phyloP scores from a whole-genome alignment of 2,888 invertebrate species.

The Pandemis cinnamomeana region DNA sequence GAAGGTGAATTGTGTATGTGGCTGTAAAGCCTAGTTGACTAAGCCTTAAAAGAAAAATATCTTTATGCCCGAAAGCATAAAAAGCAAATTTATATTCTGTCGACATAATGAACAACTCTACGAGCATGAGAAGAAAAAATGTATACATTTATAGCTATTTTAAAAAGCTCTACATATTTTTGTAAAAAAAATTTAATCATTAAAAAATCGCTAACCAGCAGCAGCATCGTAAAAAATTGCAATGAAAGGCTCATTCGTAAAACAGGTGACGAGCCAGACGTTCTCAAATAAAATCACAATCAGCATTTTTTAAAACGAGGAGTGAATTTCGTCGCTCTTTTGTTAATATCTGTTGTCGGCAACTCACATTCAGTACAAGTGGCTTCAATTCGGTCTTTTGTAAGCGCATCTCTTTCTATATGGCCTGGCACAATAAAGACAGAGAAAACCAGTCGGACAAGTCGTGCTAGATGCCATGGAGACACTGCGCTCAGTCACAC shows the following conservation, averaged over 20 bases:
- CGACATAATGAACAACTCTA: too few relatives aligned
- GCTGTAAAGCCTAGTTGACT: too few relatives aligned
- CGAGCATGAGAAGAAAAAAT: too few relatives aligned
- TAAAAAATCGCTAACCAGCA: neutral
- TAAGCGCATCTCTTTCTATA: neutral
- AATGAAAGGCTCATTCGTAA: neutral
- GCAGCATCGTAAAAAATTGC: neutral
- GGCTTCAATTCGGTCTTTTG: neutral
- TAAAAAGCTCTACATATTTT: too few relatives aligned
- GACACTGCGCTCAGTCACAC: neutral
- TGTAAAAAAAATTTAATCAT: too few relatives aligned
- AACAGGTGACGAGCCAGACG: neutral
- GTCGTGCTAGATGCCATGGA: neutral
- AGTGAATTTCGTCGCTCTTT: conserved; percentile 6
- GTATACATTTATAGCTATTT: too few relatives aligned
- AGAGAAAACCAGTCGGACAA: neutral
- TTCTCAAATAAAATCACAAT: neutral
- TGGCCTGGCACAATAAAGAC: neutral
- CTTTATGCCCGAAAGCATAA: too few relatives aligned
- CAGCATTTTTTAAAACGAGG: conserved; percentile 6
- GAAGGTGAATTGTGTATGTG: too few relatives aligned
- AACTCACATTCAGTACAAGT: neutral
- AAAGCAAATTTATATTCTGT: too few relatives aligned
- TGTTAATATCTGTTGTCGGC: neutral
- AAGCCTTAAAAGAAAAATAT: too few relatives aligned